phyloP scores from a whole-genome alignment of 2,797 vertebrate species.

The Centroberyx gerrardi region DNA sequence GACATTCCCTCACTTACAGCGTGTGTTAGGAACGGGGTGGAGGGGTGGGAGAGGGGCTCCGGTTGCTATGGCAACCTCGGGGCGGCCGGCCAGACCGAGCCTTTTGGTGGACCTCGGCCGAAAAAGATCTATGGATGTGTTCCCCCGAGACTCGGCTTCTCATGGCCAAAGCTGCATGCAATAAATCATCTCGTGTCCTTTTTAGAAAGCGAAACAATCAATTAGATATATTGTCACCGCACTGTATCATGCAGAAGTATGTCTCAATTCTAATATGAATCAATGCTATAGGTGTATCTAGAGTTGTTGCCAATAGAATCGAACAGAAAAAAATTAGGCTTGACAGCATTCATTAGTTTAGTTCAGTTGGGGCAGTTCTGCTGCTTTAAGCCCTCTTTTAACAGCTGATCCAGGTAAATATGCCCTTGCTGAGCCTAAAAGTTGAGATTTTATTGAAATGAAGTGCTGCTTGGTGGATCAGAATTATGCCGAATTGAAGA shows the following conservation, averaged over 20 bases:
- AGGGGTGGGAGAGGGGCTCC: neutral
- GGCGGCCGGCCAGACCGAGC: constrained; percentile 11
- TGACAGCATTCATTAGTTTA: too few species aligned
- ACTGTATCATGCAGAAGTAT: neutral
- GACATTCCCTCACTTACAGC: constrained; percentile 7
- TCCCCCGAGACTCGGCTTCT: constrained; percentile 18
- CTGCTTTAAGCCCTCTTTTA: too few species aligned
- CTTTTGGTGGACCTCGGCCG: constrained; percentile 18
- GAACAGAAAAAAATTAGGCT: neutral
- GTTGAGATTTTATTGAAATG: neutral
- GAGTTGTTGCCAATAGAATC: neutral
- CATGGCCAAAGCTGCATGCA: constrained; percentile 32
- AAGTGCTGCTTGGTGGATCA: neutral
- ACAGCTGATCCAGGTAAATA: too few species aligned
- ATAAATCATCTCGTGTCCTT: constrained; percentile 59
- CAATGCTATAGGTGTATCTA: constrained; percentile 1
- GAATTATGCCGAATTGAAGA: neutral
- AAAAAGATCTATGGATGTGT: constrained; percentile 47
- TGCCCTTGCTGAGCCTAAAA: neutral
- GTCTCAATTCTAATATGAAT: constrained; percentile 32
- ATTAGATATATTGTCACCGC: constrained; percentile 32
- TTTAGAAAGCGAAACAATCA: constrained; percentile 46
- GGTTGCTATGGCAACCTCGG: constrained; percentile 51
- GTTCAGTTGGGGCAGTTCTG: too few species aligned
- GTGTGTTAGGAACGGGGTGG: neutral